Conservation (phyloP, 2,113 vertebrate genomes). For the Gadus macrocephalus region DNA sequence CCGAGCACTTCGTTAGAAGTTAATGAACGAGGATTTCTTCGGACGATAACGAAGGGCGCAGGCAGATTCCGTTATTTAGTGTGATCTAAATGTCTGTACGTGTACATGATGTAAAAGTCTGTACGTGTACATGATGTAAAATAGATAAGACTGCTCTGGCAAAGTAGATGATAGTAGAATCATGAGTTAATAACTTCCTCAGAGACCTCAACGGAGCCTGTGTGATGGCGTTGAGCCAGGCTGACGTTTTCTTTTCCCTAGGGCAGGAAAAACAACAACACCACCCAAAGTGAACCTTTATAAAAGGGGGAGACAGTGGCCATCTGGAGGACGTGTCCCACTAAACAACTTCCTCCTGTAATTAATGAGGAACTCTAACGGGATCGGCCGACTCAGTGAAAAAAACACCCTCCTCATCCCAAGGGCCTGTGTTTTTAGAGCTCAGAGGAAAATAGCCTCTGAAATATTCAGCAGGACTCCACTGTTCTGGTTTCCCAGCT, state of each 20-base stretch:
- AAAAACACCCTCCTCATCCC: conserved; percentile 48
- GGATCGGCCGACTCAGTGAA: conserved; percentile 60
- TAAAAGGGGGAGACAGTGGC: conserved; percentile 19
- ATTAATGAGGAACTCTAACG: conserved; percentile 60
- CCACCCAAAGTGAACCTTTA: neutral
- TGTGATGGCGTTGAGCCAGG: too few relatives aligned
- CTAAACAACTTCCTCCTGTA: conserved; percentile 48
- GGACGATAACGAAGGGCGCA: too few relatives aligned
- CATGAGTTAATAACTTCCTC: too few relatives aligned
- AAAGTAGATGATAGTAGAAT: neutral
- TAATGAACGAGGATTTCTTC: too few relatives aligned
- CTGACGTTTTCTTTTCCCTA: too few relatives aligned
- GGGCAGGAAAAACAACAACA: conserved; percentile 6
- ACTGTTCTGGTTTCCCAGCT: conserved; percentile 51
- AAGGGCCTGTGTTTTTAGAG: conserved; percentile 31
- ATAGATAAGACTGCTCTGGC: neutral
- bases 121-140: neutral
- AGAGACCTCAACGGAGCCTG: too few relatives aligned
- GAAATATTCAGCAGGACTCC: conserved; percentile 46
- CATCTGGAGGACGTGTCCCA: conserved; percentile 49
- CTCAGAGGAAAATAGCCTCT: conserved; percentile 30
- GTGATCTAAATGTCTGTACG: too few relatives aligned
- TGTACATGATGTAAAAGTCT: neutral
- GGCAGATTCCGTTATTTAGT: too few relatives aligned
- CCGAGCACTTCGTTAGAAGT: too few relatives aligned